A percentile compares a stretch with the other conserved stretches of the same genome.
Evolutionary conservation across 2,113 vertebrate genomes (phyloP).

Genomic region (Sapajus apella): DNA sequence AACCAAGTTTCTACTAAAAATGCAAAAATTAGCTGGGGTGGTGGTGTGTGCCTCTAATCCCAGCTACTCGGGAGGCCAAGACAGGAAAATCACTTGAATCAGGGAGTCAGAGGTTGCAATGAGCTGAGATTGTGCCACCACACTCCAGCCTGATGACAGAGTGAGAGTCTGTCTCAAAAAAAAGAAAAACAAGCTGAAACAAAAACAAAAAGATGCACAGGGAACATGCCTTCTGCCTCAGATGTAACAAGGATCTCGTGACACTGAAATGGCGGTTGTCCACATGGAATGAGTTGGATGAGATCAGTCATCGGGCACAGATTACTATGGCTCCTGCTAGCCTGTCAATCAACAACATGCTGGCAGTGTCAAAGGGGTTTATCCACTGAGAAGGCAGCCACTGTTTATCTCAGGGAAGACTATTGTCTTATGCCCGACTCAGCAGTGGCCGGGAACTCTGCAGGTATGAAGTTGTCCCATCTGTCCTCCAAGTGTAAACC

Average conservation of each 20-base stretch:
- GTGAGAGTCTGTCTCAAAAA: no score
- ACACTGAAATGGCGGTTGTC: background rate
- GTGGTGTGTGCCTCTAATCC: no score
- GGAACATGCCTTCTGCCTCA: background rate
- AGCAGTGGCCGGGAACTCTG: background rate
- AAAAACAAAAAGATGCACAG: background rate
- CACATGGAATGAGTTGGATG: no score
- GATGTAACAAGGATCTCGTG: rapidly evolving
- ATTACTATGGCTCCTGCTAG: background rate
- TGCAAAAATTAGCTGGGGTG: no score
- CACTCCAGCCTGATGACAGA: no score
- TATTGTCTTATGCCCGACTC: rapidly evolving
- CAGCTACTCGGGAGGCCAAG: no score
- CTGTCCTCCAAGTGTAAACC: no score
- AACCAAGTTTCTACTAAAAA: no score
- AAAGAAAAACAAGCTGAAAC: no score
- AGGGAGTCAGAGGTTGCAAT: no score
- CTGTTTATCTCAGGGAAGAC: background rate
- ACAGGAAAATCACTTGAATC: no score
- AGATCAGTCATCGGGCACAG: background rate
- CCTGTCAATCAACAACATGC: background rate
- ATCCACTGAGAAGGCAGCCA: background rate
- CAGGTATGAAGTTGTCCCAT: background rate
- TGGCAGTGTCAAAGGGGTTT: background rate
- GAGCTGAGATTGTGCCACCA: no score